Conservation (phyloP, 2,113 vertebrate genomes). For the Nyctibius bracteatus region DNA sequence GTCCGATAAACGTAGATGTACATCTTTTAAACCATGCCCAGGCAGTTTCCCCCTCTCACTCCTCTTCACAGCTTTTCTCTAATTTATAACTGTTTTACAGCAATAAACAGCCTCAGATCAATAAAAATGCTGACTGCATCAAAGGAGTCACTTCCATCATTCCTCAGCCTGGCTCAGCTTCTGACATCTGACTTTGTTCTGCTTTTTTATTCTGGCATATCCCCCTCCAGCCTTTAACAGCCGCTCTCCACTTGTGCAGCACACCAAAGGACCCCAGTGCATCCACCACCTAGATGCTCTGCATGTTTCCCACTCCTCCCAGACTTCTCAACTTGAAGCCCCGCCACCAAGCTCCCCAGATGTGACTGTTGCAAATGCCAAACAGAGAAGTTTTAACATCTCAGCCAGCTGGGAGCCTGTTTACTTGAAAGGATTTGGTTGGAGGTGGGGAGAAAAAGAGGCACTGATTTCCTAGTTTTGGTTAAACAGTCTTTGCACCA, state of each 20-base stretch:
- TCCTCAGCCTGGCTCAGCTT: neutral
- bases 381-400: neutral
- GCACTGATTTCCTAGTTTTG: neutral
- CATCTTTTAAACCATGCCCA: neutral
- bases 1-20: neutral
- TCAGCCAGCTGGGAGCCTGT: neutral
- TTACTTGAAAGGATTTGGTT: neutral
- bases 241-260: fast-evolving
- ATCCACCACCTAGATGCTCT: neutral
- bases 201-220: neutral
- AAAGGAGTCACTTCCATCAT: slow-evolving; percentile 8
- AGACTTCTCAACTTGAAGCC: neutral
- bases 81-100: slow-evolving; percentile 37
- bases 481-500: neutral
- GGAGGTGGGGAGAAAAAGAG: neutral
- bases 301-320: neutral
- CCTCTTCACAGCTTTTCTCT: neutral
- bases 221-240: neutral
- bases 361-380: neutral
- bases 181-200: neutral
- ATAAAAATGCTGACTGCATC: neutral
- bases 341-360: neutral
- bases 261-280: fast-evolving
- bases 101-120: slow-evolving; percentile 50
- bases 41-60: neutral